phyloP scores from a whole-genome alignment of 35 echinoderm and acorn worm genomes.

The Heliocidaris erythrogramma region DNA sequence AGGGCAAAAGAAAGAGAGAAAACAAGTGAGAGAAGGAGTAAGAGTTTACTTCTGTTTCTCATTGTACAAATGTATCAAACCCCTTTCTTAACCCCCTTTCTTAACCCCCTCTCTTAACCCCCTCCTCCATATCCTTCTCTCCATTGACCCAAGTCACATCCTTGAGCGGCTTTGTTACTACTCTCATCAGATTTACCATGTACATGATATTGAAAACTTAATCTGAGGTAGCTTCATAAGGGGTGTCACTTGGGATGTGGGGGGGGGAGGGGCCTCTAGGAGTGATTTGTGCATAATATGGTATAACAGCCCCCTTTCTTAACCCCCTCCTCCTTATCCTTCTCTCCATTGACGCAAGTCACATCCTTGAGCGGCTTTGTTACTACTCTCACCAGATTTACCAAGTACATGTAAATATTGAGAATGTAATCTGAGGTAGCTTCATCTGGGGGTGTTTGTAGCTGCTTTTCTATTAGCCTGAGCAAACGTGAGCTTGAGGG shows the following conservation, averaged over 20 bases:
- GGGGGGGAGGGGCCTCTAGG: not conserved
- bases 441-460: not conserved
- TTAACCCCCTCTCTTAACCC: too few species aligned
- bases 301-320: not conserved
- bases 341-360: not conserved
- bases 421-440: not conserved
- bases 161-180: not conserved
- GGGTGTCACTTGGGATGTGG: not conserved
- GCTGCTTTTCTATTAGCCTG: not conserved
- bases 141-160: not conserved
- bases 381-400: not conserved
- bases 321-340: not conserved
- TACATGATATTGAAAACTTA: not conserved
- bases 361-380: not conserved
- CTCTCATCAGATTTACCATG: not conserved
- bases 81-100: too few species aligned
- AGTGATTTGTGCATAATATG: not conserved
- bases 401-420: not conserved
- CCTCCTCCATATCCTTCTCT: not conserved
- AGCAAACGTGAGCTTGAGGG: too few species aligned
- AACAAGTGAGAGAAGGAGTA: too few species aligned
- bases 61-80: too few species aligned
- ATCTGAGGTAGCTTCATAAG: not conserved
- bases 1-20: too few species aligned
- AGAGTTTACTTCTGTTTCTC: too few species aligned